Percentiles rank a stretch among this genome's conserved stretches.
These are phyloP conservation scores for Rhagophthalmus giganteus DNA, from an alignment of 2,888 invertebrate genomes.

Conservation along the genomic window DNA sequence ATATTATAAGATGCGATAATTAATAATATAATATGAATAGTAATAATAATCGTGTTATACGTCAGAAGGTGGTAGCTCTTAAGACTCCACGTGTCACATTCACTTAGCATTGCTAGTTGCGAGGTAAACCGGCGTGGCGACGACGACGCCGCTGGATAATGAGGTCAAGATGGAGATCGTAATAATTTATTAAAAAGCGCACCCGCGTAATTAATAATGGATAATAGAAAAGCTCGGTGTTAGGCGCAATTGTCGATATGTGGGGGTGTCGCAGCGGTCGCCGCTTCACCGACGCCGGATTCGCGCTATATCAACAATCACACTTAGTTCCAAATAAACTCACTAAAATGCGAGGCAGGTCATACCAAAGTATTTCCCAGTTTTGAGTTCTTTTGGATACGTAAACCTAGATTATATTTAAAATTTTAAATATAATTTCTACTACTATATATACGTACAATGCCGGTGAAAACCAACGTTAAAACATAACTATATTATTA, in stretches of 20 bases:
- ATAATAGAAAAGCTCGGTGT: constrained; percentile 19
- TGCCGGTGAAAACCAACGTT: constrained; percentile 55
- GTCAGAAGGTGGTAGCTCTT: constrained; percentile 50
- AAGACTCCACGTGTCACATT: constrained; percentile 53
- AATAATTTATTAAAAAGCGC: constrained; percentile 12
- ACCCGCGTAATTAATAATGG: constrained; percentile 17
- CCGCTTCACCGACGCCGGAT: constrained; percentile 35
- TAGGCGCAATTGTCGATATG: constrained; percentile 22
- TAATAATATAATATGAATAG: constrained; percentile 55
- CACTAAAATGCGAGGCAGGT: constrained; percentile 76
- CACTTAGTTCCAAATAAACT: constrained; percentile 77
- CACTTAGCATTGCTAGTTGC: constrained; percentile 55
- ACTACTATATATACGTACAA: constrained; percentile 58
- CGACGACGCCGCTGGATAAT: constrained; percentile 26
- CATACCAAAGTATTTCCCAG: constrained; percentile 58
- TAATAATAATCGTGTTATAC: constrained; percentile 59
- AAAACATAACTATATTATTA: constrained; percentile 56
- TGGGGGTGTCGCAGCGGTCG: constrained; percentile 29
- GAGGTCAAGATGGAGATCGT: constrained; percentile 22
- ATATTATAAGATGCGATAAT: constrained; percentile 49
- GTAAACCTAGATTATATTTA: constrained; percentile 52
- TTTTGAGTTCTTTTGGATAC: constrained; percentile 60
- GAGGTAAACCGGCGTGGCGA: constrained; percentile 33
- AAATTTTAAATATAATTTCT: constrained; percentile 57
- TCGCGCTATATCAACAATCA: constrained; percentile 64